Conservation (phyloP, 2,888 invertebrate genomes). For the Ophion ellenae region DNA sequence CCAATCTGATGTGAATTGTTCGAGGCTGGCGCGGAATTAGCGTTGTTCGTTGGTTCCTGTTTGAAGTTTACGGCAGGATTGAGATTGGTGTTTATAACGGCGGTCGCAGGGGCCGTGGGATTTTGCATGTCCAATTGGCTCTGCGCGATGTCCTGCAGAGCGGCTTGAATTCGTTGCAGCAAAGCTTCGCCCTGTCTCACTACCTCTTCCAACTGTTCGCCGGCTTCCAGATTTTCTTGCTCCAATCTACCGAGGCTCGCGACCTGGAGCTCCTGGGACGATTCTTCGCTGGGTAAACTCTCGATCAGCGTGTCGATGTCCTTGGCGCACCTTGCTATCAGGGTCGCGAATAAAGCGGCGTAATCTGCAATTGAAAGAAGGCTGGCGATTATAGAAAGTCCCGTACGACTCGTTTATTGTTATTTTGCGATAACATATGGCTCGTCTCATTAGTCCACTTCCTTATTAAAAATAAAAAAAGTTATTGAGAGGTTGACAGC, state of each 20-base stretch:
- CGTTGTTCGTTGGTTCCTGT: constrained; percentile 75
- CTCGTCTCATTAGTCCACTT: too few species aligned
- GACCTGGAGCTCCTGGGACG: constrained; percentile 96
- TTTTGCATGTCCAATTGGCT: constrained; percentile 95
- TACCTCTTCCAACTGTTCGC: constrained; percentile 92
- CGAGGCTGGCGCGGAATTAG: constrained; percentile 71
- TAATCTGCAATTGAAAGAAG: constrained; percentile 87
- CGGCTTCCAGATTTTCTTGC: constrained; percentile 96
- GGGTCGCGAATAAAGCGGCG: constrained; percentile 95
- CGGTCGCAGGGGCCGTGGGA: constrained; percentile 85
- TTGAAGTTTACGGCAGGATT: constrained; percentile 73
- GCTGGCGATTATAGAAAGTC: too few species aligned
- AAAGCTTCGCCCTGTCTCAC: constrained; percentile 94
- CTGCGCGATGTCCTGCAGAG: constrained; percentile 96
- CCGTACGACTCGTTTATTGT: too few species aligned
- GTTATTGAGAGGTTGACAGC: too few species aligned
- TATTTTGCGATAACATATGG: too few species aligned
- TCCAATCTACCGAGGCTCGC: constrained; percentile 92
- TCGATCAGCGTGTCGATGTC: constrained; percentile 99
- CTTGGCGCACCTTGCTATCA: constrained; percentile 98
- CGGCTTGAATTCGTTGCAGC: constrained; percentile 94
- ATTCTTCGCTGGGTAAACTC: constrained; percentile 97
- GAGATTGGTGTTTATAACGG: constrained; percentile 79
- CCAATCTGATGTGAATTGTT: constrained; percentile 77
- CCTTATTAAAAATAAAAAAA: too few species aligned